Base-by-base conservation (phyloP, 2,888 invertebrate species). In the Pachymerium ferrugineum region DNA sequence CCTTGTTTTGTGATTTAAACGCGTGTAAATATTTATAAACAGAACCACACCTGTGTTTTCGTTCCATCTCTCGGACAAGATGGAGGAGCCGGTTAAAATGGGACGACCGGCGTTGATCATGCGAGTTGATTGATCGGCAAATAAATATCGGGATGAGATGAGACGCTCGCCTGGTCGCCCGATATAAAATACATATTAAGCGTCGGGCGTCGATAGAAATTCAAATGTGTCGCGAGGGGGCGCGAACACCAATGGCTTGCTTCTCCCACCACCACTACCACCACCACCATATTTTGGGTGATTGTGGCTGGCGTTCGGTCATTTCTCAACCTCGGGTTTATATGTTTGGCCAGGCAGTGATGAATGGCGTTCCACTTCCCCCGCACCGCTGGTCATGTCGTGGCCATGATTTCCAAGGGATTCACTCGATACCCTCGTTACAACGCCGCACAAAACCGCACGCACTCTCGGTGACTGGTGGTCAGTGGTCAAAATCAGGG, bases 61-160 rank as follows among this genome's bases (percentile, higher is more conserved):
- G 54, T 54, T 25, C 25, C 54, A 25, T 54, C 54, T 54, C 54
- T 8, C 54, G 54, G 54, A 54, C 54, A 54, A 54, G 54, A 54
- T 54, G 54, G 54, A 54, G 54, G 54, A 22, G n/a, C 22, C 19
- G 47, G 47, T 19, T 22, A 28, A 25, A 54, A 54, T 54, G 54
- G 54, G 54, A 25, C 28, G n/a, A n/a, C n/a, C n/a, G n/a, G n/a
- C 54, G 54, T 54, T 54, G 54, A 54, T 54, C 54, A 54, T 54
- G 54, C 54, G 54, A 22, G 54, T 54, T 54, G 54, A 54, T 54
- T 54, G 54, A 54, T 54, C 54, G 54, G 54, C 54, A 54, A 54
- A 54, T 54, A 54, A 54, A 54, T 54, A 54, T 54, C 54, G 54
- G 54, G 54, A 54, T 54, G 54, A 54, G 54, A 54, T 25, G 54